Conservation (phyloP, 2,888 invertebrate genomes). For the Yponomeuta malinellus region DNA sequence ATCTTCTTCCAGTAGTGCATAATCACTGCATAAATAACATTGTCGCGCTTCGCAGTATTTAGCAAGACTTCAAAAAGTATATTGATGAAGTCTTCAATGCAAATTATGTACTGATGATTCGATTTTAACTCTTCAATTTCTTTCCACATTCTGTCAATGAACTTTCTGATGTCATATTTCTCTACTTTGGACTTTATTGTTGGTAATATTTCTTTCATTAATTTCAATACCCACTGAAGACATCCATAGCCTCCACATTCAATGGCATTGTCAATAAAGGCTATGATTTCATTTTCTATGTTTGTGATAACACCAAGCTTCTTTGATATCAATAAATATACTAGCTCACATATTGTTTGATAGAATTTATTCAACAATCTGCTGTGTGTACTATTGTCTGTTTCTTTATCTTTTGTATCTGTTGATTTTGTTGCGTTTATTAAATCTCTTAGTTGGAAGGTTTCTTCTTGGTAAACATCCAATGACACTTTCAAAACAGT, state of each 20-base stretch:
- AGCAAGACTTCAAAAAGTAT: constrained; percentile 46
- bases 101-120: constrained; percentile 54
- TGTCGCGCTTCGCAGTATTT: constrained; percentile 40
- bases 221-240: constrained; percentile 54
- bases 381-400: constrained; percentile 40
- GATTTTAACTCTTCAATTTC: constrained; percentile 67
- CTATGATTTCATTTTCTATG: constrained; percentile 32
- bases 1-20: constrained; percentile 46
- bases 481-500: background rate
- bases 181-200: constrained; percentile 28
- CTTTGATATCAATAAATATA: constrained; percentile 33
- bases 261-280: constrained; percentile 45
- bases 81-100: constrained; percentile 55
- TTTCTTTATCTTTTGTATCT: constrained; percentile 28
- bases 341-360: constrained; percentile 50
- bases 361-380: constrained; percentile 49
- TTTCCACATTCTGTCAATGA: constrained; percentile 54
- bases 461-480: background rate
- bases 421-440: constrained; percentile 31
- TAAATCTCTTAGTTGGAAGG: constrained; percentile 27
- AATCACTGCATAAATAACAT: constrained; percentile 32
- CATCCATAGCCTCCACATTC: constrained; percentile 69
- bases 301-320: constrained; percentile 21
- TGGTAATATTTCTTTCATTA: constrained; percentile 43
- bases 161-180: constrained; percentile 40